phyloP scores from a whole-genome alignment of 2,888 invertebrate genomes.

The Ectobius pallidus region DNA sequence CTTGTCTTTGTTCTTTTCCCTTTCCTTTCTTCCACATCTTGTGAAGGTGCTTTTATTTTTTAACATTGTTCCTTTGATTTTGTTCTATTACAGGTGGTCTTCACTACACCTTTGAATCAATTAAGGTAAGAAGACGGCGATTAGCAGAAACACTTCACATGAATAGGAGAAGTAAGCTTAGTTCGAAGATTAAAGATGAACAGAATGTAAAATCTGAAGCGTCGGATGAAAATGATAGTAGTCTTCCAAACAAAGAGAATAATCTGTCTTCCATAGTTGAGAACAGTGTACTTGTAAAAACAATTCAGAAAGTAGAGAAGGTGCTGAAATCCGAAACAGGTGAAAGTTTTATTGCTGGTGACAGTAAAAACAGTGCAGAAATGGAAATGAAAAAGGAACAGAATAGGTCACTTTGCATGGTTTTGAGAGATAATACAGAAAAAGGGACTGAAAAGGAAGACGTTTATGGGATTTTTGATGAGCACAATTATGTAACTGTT shows the following conservation, averaged over 20 bases:
- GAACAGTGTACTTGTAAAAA: neutral
- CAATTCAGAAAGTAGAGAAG: neutral
- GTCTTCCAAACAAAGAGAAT: conserved; percentile 32
- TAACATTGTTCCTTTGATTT: no score
- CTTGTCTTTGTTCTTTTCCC: no score
- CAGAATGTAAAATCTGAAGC: conserved; percentile 13
- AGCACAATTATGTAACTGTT: conserved; percentile 37
- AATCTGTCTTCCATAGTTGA: neutral
- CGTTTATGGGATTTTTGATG: conserved; percentile 27
- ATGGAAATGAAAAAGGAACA: neutral
- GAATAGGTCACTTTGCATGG: no score
- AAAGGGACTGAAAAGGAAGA: neutral
- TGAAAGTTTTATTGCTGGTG: neutral
- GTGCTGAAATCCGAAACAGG: neutral
- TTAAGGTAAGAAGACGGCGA: conserved; percentile 24
- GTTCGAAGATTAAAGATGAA: conserved; percentile 47
- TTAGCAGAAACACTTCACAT: conserved; percentile 21
- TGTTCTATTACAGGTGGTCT: conserved; percentile 30
- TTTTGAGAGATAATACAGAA: no score
- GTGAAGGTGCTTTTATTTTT: no score
- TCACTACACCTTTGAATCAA: conserved; percentile 21
- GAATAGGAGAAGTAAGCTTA: neutral
- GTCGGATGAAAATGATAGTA: conserved; percentile 36
- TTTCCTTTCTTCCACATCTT: no score
- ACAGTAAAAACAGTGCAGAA: neutral